These are phyloP conservation scores for Lepidotrigona ventralis DNA, from an alignment of 1,140 invertebrate species.

Conservation along the genomic window DNA sequence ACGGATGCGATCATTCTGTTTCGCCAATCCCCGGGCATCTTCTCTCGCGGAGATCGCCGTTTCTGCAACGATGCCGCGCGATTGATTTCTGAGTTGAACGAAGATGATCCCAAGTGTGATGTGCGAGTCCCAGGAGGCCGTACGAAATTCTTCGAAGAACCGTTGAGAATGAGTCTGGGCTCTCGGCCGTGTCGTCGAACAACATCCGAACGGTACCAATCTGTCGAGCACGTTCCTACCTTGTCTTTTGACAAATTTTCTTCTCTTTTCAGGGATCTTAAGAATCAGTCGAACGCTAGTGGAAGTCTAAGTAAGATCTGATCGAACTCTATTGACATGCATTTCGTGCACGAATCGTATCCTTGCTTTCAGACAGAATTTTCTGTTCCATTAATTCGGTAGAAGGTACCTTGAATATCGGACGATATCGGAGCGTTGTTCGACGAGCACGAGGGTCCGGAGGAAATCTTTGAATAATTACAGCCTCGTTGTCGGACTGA, in stretches of 20 bases:
- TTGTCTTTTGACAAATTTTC: neutral
- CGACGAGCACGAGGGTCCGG: neutral
- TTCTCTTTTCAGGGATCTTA: neutral
- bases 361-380: neutral
- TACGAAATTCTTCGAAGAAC: neutral
- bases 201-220: neutral
- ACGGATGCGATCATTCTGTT: neutral
- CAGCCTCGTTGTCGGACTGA: neutral
- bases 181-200: neutral
- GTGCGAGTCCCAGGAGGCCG: neutral
- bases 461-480: neutral
- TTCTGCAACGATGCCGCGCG: slow-evolving; percentile 23
- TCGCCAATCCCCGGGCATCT: neutral
- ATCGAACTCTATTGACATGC: neutral
- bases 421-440: neutral
- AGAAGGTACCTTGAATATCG: neutral
- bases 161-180: neutral
- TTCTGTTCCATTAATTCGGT: neutral
- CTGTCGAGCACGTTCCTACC: too few species aligned
- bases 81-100: neutral
- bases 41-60: neutral
- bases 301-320: neutral
- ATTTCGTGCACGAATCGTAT: neutral
- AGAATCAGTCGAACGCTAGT: neutral
- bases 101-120: slow-evolving; percentile 11